These are phyloP conservation scores for Hoplostethus mediterraneus DNA, from an alignment of 2,797 vertebrate species.

Conservation along the genomic window DNA sequence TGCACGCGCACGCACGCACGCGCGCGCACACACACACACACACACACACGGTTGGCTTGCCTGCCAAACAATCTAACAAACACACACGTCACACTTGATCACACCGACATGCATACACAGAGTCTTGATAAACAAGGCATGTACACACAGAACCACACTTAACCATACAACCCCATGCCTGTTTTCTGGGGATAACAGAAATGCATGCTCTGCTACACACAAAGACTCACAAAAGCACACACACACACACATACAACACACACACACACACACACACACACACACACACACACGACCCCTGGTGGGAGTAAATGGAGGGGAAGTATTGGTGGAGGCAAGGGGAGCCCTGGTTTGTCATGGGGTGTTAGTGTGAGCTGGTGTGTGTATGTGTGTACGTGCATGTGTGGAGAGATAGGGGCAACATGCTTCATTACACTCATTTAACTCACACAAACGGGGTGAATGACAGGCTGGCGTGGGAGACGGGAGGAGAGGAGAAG, in stretches of 20 bases:
- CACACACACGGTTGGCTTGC: constrained; percentile 47
- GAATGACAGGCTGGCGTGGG: constrained; percentile 82
- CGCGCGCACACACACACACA: constrained; percentile 29
- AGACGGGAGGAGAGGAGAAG: constrained; percentile 67
- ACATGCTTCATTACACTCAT: constrained; percentile 85
- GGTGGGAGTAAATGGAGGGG: constrained; percentile 80
- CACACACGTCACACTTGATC: constrained; percentile 77
- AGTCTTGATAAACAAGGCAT: constrained; percentile 69
- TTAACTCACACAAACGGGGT: constrained; percentile 81
- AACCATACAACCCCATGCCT: constrained; percentile 52
- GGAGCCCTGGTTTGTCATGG: constrained; percentile 74
- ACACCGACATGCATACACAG: constrained; percentile 68
- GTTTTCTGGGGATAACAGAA: constrained; percentile 72
- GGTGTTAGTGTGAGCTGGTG: constrained; percentile 75
- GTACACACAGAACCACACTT: constrained; percentile 25
- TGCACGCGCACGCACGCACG: constrained; percentile 4
- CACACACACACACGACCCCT: constrained; percentile 70
- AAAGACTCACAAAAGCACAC: constrained; percentile 58
- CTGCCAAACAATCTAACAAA: constrained; percentile 69
- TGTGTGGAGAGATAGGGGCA: constrained; percentile 46
- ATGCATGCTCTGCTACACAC: constrained; percentile 66
- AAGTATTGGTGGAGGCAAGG: constrained; percentile 74
- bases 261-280: constrained; percentile 57
- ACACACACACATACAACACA: constrained; percentile 3
- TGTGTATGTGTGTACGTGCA: constrained; percentile 14